Evolutionary conservation across 2,888 invertebrate genomes (phyloP).

Genomic region (Apamea crenata): DNA sequence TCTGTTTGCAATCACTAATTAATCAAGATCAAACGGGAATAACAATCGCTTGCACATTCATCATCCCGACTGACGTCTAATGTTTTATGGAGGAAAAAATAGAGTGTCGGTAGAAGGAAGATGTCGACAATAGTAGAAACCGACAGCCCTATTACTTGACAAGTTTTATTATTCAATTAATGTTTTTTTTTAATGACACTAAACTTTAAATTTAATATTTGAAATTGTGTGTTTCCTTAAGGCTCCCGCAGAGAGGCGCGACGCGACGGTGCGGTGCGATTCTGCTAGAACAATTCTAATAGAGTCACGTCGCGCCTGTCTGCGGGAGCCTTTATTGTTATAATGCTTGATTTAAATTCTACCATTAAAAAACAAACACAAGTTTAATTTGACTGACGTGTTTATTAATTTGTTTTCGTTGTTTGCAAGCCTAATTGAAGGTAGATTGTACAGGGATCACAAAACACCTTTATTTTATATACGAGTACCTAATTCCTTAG

Average conservation of each 20-base stretch:
- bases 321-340: no score
- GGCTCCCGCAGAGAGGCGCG: no score
- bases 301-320: no score
- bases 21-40: slow-evolving; percentile 86
- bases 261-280: no score
- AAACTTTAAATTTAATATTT: background rate
- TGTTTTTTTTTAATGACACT: background rate
- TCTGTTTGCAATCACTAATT: slow-evolving; percentile 87
- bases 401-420: background rate
- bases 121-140: background rate
- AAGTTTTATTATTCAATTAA: background rate
- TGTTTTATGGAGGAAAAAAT: slow-evolving; percentile 64
- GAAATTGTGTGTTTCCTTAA: no score
- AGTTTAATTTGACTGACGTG: background rate
- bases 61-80: slow-evolving; percentile 64
- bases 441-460: background rate
- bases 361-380: no score
- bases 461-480: background rate
- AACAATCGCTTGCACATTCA: slow-evolving; percentile 78
- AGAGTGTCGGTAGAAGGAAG: background rate
- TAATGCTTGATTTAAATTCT: no score
- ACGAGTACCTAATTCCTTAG: background rate
- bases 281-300: no score
- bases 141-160: background rate
- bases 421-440: background rate